Conservation (phyloP, 2,797 vertebrate genomes). For the Parauchenoglanis punctatus region DNA sequence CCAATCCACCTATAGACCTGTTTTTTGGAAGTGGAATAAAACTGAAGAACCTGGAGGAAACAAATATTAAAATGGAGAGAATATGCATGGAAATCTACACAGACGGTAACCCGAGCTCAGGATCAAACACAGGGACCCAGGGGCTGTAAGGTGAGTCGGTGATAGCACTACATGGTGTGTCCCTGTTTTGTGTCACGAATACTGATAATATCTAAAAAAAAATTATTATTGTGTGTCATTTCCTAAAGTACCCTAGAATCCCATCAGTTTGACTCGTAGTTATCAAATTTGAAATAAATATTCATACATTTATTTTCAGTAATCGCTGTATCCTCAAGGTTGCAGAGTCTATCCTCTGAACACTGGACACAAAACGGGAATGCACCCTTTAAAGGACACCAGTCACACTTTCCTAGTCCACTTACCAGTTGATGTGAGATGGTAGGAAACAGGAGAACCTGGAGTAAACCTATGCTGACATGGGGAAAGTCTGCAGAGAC, state of each 20-base stretch:
- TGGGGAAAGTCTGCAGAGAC: neutral
- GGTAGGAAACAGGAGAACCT: neutral
- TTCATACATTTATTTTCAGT: neutral
- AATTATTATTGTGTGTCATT: no score
- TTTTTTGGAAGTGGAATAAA: neutral
- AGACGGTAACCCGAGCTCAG: neutral
- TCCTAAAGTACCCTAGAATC: neutral
- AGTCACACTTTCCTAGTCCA: neutral
- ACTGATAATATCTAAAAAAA: neutral
- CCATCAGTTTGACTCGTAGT: neutral
- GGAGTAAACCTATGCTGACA: neutral
- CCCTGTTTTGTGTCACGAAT: neutral
- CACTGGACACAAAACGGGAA: neutral
- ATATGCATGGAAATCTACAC: neutral
- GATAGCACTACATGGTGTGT: neutral
- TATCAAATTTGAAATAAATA: neutral
- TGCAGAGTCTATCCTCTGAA: neutral
- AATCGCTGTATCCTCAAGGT: neutral
- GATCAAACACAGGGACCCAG: neutral
- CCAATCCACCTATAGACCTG: neutral
- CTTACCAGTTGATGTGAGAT: conserved; percentile 1
- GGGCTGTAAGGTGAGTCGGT: neutral
- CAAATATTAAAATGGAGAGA: neutral
- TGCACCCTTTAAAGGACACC: neutral
- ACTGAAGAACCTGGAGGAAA: neutral